Base-by-base conservation (phyloP, 2,888 invertebrate species). In the Eupithecia insigniata region DNA sequence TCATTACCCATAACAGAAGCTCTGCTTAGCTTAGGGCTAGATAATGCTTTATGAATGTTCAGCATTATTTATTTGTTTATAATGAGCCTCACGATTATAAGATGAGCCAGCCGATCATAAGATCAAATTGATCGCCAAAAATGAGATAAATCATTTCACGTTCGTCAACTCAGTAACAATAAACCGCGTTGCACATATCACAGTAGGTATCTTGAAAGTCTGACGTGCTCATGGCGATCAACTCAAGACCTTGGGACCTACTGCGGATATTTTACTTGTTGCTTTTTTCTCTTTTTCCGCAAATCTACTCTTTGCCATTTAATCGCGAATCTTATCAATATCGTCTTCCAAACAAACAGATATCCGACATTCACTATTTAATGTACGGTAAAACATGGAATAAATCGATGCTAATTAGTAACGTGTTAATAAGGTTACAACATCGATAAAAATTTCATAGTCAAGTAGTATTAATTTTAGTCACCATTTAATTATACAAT, bases 221-320 rank as follows among this genome's bases (percentile, higher is more conserved):
- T 86, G 87, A 79, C 79, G 78, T 80, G 82, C 84, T 92, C 93
- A 92, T 85, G 92, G 92, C 87, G 82, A 93, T 85, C 92, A 85
- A 86, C 89, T 92, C 82, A 80, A 85, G 89, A 90, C 93, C 93
- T 93, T 93, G 92, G 87, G 79, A 82, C 83, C 84, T 85, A 87
- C 87, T 85, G 87, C 90, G 89, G 90, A 91, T 91, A 91, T 91
- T 90, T 90, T 84, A 85, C 88, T 87, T 87, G 85, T 85, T 84
- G 80, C 82, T 88, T 89, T 91, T 90, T 88, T 87, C 85, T 84
- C 84, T 85, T 88, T 91, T 92, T 92, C 91, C 90, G 90, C 88
- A 91, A 91, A 88, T 86, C 83, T 82, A 83, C 79, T 79, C 81
- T 83, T 80, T 79, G 80, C 82, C 85, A 80, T 84, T 84, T 80